A percentile compares a stretch with the other conserved stretches of the same genome.
phyloP scores from a whole-genome alignment of 23 tunicate species.

The Botrylloides violaceus region DNA sequence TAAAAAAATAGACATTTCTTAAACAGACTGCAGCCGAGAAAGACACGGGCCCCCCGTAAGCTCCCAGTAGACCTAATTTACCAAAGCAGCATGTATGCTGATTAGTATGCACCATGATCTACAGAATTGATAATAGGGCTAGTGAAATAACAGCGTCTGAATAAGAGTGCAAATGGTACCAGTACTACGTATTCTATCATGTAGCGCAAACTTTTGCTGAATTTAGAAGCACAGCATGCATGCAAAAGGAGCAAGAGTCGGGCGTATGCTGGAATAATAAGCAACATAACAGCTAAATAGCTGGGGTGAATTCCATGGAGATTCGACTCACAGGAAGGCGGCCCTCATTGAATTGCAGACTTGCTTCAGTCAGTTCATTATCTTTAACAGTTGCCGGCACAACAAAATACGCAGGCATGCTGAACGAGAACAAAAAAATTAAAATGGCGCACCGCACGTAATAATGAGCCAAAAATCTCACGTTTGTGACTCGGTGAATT shows the following conservation, averaged over 20 bases:
- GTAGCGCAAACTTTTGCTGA: no score
- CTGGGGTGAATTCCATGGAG: background rate
- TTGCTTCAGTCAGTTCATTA: slow-evolving; percentile 27
- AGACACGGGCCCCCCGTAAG: no score
- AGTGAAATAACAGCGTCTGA: no score
- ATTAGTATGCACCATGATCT: no score
- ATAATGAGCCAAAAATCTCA: slow-evolving; percentile 9
- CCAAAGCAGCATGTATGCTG: no score
- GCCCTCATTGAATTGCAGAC: slow-evolving; percentile 27
- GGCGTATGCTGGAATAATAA: background rate
- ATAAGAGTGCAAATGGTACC: no score
- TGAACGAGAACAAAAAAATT: slow-evolving; percentile 13
- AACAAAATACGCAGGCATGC: slow-evolving; percentile 55
- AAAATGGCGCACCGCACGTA: background rate
- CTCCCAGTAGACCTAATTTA: no score
- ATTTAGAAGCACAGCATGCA: no score
- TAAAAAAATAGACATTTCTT: background rate
- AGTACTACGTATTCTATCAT: no score
- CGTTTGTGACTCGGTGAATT: slow-evolving; percentile 29
- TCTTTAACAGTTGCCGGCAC: slow-evolving; percentile 52
- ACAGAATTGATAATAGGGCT: no score
- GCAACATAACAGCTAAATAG: background rate
- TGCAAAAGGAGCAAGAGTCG: no score
- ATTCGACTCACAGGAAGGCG: slow-evolving; percentile 58
- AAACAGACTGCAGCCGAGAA: background rate